Evolutionary conservation across 2,888 invertebrate genomes (phyloP), one percentile per base, ranked within the genome.

Genomic region (Brassicogethes aeneus): DNA sequence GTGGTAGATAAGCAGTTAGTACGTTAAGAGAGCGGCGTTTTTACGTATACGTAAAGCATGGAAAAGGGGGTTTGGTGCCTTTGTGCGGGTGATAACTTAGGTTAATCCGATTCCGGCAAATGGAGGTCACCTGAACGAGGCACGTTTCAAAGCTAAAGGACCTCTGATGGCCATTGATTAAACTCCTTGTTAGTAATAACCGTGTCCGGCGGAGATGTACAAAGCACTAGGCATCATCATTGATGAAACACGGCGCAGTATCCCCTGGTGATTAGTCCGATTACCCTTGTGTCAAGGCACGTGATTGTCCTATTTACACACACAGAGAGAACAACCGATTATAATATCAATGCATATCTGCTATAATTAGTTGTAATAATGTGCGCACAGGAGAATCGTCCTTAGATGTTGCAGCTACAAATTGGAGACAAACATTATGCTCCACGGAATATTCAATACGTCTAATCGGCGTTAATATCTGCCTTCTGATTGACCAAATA

Each of bases 71-170:
- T 10, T 10, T 23, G 23, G 10, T 5, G 23, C 23, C 10, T 23
- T 23, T 23, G 23, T 23, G 23, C 23, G 10, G 10, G 10, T 10
- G 23, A 23, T 23, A 23, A 23, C 23, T 23, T 23, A 23, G 5
- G 10, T 23, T 23, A 23, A 23, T 23, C 23, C 23, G 23, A 23
- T 10, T 23, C 10, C 23, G 23, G 23, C 5, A 10, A 23, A 10
- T 10, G 23, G 7, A 32, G 10, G 32, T 32, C 32, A 32, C 12
- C 12, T 32, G 32, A 32, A 32, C 12, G 32, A 13, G 32, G 14
- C 32, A 32, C 32, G 32, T 32, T 12, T 32, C 32, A 32, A 32
- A 32, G 32, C 32, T 32, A 32, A 32, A 32, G 32, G 32, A 32
- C 32, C 32, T 32, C 32, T 13, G 32, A 32, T 32, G 14, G 32